Base-by-base conservation (phyloP, 2,113 vertebrate species). In the Benitochromis conjunctus region DNA sequence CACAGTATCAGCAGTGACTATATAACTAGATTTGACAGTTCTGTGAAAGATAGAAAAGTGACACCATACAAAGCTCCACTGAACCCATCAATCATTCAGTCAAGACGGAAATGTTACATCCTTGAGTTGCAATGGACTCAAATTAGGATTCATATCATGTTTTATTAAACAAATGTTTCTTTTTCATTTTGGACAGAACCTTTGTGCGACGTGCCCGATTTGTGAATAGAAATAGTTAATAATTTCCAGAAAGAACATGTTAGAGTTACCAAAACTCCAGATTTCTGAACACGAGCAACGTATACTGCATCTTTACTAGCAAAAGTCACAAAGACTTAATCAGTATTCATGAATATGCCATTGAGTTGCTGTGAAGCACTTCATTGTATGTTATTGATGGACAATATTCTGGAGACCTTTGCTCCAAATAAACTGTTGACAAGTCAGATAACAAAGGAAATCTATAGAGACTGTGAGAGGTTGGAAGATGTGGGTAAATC, bases 21-120 rank as follows among this genome's bases (percentile, higher is more conserved):
- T 92, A 86, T 91, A 93, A 95, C 87, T 84, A 62, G 89, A 91
- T 91, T 81, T 94, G 94, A 95, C 94, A 94, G 95, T 83, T 92
- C 91, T 94, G 89, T 88, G 91, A 92, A 88, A 81, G 91, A 95
- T 91, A 93, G 95, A 95, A 94, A 95, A 87, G 86, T 91, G 94
- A 94, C 94, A 91, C 85, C 58, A 24, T 69, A 83, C 92, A 92
- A 94, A 94, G 92, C 92, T 90, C 54, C 90, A 46, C 85, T 81
- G 86, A 93, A 89, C 85, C 85, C 88, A 95, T 96, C 95, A 95
- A 95, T 96, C 95, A 96, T 86, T 85, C 86, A 89, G 79, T n/a
- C 31, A 11, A 13, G 88, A 94, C 88, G 89, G 91, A 94, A 93
- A 92, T 79, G 46, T 92, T 86, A 91, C 82, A 90, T 92, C 91